Evolutionary conservation across 1,140 invertebrate genomes (phyloP).

Genomic region (Drosophila auraria): DNA sequence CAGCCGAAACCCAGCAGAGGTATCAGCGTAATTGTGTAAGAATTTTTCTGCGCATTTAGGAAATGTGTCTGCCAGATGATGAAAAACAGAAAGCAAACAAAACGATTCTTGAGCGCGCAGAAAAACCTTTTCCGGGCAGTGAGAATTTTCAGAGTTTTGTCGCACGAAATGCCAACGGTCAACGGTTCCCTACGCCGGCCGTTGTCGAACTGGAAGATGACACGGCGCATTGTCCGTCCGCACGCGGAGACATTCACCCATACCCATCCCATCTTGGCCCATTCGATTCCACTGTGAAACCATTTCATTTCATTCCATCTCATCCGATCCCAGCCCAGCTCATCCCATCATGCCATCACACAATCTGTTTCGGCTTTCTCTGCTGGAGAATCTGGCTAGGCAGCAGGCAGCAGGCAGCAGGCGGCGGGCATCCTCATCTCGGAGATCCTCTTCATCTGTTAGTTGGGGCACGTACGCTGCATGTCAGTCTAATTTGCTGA

Average conservation of each 20-base stretch:
- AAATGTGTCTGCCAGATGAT: constrained; percentile 73
- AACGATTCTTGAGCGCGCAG: constrained; percentile 16
- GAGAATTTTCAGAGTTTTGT: constrained; percentile 72
- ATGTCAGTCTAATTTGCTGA: constrained; percentile 83
- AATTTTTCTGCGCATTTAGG: constrained; percentile 67
- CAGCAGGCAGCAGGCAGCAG: constrained; percentile 1
- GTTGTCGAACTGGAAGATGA: constrained; percentile 80
- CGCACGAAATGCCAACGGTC: constrained; percentile 78
- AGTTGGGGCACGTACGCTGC: constrained; percentile 77
- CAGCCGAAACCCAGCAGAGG: constrained; percentile 37
- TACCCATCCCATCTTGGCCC: constrained; percentile 24
- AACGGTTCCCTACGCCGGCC: constrained; percentile 60
- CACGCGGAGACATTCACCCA: constrained; percentile 70
- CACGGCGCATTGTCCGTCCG: constrained; percentile 60
- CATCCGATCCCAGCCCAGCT: constrained; percentile 17
- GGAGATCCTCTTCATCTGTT: constrained; percentile 77
- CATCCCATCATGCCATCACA: constrained; percentile 37
- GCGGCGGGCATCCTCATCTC: constrained; percentile 20
- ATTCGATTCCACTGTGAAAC: constrained; percentile 29
- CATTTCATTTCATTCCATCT: constrained; percentile 17
- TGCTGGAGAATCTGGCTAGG: constrained; percentile 17
- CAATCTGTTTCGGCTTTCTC: constrained; percentile 38
- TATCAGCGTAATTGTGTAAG: constrained; percentile 65
- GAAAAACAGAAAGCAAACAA: constrained; percentile 51
- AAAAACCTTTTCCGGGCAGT: constrained; percentile 58